A percentile compares a stretch with the other conserved stretches of the same genome.
These are phyloP conservation scores for Ceyx margarethae DNA, from an alignment of 2,113 vertebrate species.

Conservation along the genomic window DNA sequence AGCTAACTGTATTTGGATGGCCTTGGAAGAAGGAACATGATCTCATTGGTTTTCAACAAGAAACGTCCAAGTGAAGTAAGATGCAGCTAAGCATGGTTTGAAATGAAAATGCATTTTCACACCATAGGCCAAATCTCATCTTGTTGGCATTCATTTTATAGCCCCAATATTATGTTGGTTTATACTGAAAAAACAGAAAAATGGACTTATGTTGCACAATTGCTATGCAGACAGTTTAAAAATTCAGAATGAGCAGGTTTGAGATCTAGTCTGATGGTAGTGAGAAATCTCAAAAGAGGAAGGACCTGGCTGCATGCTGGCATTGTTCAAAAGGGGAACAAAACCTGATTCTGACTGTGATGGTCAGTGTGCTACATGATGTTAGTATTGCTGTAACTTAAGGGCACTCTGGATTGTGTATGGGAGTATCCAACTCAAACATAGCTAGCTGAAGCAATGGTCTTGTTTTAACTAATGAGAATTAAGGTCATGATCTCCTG, in stretches of 20 bases:
- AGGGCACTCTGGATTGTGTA: fast-evolving
- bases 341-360: neutral
- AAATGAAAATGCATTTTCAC: neutral
- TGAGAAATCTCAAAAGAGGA: neutral
- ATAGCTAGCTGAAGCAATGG: neutral
- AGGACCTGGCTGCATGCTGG: neutral
- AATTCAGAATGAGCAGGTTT: neutral
- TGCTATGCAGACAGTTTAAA: neutral
- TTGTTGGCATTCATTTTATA: neutral
- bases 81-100: neutral
- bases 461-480: neutral
- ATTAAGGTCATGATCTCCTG: neutral
- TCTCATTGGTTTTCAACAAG: neutral
- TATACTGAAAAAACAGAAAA: neutral
- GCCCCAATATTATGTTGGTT: neutral
- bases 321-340: neutral
- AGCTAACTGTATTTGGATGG: neutral
- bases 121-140: neutral
- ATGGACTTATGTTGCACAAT: neutral
- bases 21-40: neutral
- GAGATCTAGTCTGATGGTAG: neutral
- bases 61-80: neutral
- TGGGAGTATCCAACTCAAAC: neutral
- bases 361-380: neutral
- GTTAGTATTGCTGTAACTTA: neutral